Base-by-base conservation (phyloP, 2,888 invertebrate genomes). In the Polylopha cassiicola region DNA sequence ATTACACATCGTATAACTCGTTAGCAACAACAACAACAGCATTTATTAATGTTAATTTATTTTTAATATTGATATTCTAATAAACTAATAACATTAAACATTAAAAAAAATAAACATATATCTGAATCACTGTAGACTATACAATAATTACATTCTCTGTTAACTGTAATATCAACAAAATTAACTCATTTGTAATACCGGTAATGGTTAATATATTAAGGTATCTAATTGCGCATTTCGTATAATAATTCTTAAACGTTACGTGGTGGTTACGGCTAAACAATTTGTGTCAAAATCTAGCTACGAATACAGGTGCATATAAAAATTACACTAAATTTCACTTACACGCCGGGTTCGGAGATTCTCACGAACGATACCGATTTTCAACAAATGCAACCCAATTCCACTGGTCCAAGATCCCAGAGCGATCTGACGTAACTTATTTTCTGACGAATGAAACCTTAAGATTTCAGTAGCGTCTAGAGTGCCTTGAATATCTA, bases 1-100 rank as follows among this genome's bases (percentile, higher is more conserved):
- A 72, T 61, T 78, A 78, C 66, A 79, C 68, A 75, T 71, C 76
- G 71, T 79, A 78, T 78, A 84, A 81, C 74, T 81, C 66, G 75
- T 65, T 74, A 84, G 84, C 81, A 85, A 81, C 82, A 85, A 84
- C 84, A 84, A 82, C 82, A 85, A 85, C 84, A 82, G 84, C 84
- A 48, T 79, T 81, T 75, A 73, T 75, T 73, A 73, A 68, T 72
- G 69, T 70, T 64, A 67, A 61, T 66, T 64, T 73, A 71, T 65
- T n/a, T n/a, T n/a, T n/a, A n/a, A 75, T 71, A 70, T 65, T 55
- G 58, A 45, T 55, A 49, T 48, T 58, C 61, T 66, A 69, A 58
- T 69, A 66, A 71, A 76, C 65, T 53, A 61, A 63, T 58, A 60
- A 52, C 50, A 54, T 45, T 42, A 47, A 57, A 53, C 51, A 47